Percentiles rank a stretch among this genome's conserved stretches.
phyloP scores from a whole-genome alignment of 1,140 invertebrate genomes.

The Drosophila quadrilineata region DNA sequence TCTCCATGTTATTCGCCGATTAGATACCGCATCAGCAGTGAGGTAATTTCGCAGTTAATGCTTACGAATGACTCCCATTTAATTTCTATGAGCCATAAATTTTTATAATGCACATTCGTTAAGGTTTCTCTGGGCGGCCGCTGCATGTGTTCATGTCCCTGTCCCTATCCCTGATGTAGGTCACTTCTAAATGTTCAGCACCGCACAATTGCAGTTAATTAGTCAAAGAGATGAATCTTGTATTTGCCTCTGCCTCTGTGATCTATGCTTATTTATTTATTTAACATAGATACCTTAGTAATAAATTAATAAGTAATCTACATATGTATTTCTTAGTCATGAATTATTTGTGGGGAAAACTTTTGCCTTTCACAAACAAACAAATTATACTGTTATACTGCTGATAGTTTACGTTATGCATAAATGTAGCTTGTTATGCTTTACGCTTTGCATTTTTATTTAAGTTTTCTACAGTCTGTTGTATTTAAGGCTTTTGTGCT shows the following conservation, averaged over 20 bases:
- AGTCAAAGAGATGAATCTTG: no score
- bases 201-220: constrained; percentile 53
- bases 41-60: constrained; percentile 65
- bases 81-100: constrained; percentile 72
- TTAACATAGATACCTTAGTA: no score
- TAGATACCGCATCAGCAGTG: constrained; percentile 8
- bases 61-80: constrained; percentile 71
- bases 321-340: no score
- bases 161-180: constrained; percentile 31
- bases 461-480: constrained; percentile 3
- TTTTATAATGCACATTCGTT: constrained; percentile 64
- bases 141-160: background rate
- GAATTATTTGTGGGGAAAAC: no score
- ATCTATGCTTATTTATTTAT: no score
- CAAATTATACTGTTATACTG: no score
- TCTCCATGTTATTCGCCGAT: no score
- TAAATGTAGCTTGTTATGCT: background rate
- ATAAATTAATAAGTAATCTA: no score
- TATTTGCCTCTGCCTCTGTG: no score
- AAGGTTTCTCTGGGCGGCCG: constrained; percentile 1
- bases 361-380: no score
- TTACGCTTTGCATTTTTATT: background rate
- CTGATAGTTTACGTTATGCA: no score
- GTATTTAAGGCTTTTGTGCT: constrained; percentile 35
- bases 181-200: constrained; percentile 22